These are phyloP conservation scores for Siphonodentalium dalli DNA, from an alignment of 2,888 invertebrate species.

Conservation along the genomic window DNA sequence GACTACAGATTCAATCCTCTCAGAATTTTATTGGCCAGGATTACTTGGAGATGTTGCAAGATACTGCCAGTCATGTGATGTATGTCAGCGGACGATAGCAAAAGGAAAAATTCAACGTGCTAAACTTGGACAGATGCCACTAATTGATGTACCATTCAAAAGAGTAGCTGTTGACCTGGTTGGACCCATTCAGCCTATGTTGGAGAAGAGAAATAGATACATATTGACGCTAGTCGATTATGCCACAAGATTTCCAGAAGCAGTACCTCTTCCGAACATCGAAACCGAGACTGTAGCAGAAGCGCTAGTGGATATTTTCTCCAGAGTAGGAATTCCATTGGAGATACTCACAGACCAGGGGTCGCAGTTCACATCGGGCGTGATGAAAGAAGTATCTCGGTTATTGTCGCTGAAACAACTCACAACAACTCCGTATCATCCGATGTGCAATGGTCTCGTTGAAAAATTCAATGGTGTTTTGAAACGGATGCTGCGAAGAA, in stretches of 20 bases:
- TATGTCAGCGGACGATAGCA: conserved; percentile 22
- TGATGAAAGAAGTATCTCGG: conserved; percentile 29
- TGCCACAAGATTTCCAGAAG: conserved; percentile 35
- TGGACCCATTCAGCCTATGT: conserved; percentile 21
- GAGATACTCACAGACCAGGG: conserved; percentile 26
- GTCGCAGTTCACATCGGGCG: conserved; percentile 32
- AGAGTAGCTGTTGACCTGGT: conserved; percentile 29
- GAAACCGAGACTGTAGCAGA: conserved; percentile 24
- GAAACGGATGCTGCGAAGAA: conserved; percentile 29
- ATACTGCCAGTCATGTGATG: conserved; percentile 26
- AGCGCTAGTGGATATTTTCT: conserved; percentile 18
- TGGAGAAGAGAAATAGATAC: conserved; percentile 15
- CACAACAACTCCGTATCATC: conserved; percentile 29
- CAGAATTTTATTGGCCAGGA: conserved; percentile 32
- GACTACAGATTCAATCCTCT: conserved; percentile 13
- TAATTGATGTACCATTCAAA: conserved; percentile 30
- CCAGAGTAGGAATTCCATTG: conserved; percentile 18
- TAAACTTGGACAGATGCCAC: conserved; percentile 27
- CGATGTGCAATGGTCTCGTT: conserved; percentile 24
- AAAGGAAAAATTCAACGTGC: conserved; percentile 25
- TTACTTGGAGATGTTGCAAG: conserved; percentile 16
- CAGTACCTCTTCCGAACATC: conserved; percentile 17
- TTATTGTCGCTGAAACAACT: conserved; percentile 23
- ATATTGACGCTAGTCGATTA: conserved; percentile 29
- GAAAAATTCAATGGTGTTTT: conserved; percentile 33